Base-by-base conservation (phyloP, 2,113 vertebrate genomes). In the Pao palembangensis region DNA sequence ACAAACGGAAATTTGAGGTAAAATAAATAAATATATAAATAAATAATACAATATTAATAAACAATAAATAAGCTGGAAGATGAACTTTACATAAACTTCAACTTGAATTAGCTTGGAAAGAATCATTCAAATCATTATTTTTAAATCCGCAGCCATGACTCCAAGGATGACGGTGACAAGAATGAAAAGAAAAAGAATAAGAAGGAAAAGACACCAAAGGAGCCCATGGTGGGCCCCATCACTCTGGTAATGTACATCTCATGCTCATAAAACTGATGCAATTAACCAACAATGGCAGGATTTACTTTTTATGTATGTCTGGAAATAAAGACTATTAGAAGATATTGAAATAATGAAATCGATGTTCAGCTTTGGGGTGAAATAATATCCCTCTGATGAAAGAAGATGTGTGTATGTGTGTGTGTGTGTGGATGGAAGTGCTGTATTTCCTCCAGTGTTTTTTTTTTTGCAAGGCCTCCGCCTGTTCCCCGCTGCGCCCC, bases 191-290 rank as follows among this genome's bases (percentile, higher is more conserved):
- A 12, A 21, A 57, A 72, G 2, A 52, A 76, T 56, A 73, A 83
- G 62, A 89, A 91, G 61, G 80, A 83, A 51, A 90, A 90, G 51
- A 42, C 10, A 1, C 70, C 80, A 54, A 89, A 90, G 25, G 2
- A 77, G 38, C 82, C 85, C 4, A 34, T 87, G 89, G 91, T 94
- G 71, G 86, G 93, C 68, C 80, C 88, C 1, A 6, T 93, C 43
- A 48, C 85, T 41, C 52, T 95, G 91, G 93, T 95, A 88, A 88
- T 91, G 8, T 47, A 8, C 18, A 14, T n/a, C 46, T 48, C 46
- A 15, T 5, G 44, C 34, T 38, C 34, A 38, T 38, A 38, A 47
- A 47, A 2, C 44, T 7, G 44, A 2, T 2, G 11, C n/a, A 10
- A n/a, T 8, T 49, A 18, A 19, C 34, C 34, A 38, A 38, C 34